Evolutionary conservation across 2,888 invertebrate genomes (phyloP), one percentile per base, ranked within the genome.

Genomic region (Dorcus hopei): DNA sequence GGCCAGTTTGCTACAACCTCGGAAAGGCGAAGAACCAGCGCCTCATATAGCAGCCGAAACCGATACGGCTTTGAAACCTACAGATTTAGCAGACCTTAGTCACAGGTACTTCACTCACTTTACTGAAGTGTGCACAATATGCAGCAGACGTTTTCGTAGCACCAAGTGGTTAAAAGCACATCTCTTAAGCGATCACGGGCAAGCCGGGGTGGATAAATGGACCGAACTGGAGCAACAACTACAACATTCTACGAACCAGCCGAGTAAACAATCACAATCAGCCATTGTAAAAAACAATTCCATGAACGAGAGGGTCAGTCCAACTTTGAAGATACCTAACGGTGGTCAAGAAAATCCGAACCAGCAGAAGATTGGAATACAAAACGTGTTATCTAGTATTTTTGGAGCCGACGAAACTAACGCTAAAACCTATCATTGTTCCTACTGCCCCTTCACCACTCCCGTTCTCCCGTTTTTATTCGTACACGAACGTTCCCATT

Each of bases 81-180:
- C 80, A 38, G 83, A 84, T 61, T 73, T 83, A 9, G 81, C 82
- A 5, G 86, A 86, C 68, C 74, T 85, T 26, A 85, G 82, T 62
- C 82, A 85, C 65, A 79, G 86, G 53, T 88, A 87, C 71, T 86
- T 86, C 67, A 83, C 84, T 6, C 85, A 87, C 67, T 87, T 85
- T 67, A 87, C 86, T 3, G 91, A 91, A 76, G 87, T 88, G 0
- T 95, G 95, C 74, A 88, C 91, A 9, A 84, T 95, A 56, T 96
- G 95, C 74, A 90, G 89, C 67, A 85, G 94, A 1, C 85, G 94
- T 59, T 95, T 95, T 78, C 85, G 94, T 49, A 94, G 92, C 61
- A 87, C 90, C 11, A 93, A 95, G 61, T 95, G 94, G 84, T 79
- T 95, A 64, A 91, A 93, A 65, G 90, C 91, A 0, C 95, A 95